phyloP scores from a whole-genome alignment of 2,888 invertebrate species.

The Spilosoma lubricipeda region DNA sequence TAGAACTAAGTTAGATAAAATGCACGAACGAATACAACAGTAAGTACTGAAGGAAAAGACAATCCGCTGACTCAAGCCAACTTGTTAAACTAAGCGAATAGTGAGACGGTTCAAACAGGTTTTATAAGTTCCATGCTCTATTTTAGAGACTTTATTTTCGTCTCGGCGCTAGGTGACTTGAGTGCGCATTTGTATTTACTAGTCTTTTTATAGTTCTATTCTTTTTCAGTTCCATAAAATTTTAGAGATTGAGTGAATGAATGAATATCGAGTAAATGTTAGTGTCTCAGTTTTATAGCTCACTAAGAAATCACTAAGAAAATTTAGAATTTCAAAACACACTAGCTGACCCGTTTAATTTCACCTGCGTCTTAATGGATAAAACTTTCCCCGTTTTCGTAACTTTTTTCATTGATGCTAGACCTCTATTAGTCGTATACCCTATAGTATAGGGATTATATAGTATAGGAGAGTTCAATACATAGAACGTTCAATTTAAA shows the following conservation, averaged over 20 bases:
- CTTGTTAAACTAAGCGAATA: neutral
- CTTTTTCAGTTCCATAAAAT: neutral
- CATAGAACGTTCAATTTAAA: too few relatives aligned
- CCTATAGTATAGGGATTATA: too few relatives aligned
- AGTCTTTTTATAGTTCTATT: neutral
- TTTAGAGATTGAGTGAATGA: neutral
- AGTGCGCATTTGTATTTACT: neutral
- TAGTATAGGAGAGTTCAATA: too few relatives aligned
- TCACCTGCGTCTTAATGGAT: too few relatives aligned
- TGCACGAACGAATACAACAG: slow-evolving; percentile 6
- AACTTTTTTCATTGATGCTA: too few relatives aligned
- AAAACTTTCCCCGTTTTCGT: too few relatives aligned
- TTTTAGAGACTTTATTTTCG: neutral
- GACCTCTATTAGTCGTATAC: too few relatives aligned
- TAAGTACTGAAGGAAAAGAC: neutral
- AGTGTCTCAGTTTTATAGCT: neutral
- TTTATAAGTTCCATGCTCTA: slow-evolving; percentile 3
- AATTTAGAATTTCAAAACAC: neutral
- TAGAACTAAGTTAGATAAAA: neutral
- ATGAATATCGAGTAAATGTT: neutral
- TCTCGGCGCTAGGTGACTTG: neutral
- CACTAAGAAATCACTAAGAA: neutral
- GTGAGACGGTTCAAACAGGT: neutral
- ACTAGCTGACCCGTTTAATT: neutral
- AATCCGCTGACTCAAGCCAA: neutral